These are phyloP conservation scores for Telmatochromis bifrenatus DNA, from an alignment of 2,113 vertebrate species.

Conservation along the genomic window DNA sequence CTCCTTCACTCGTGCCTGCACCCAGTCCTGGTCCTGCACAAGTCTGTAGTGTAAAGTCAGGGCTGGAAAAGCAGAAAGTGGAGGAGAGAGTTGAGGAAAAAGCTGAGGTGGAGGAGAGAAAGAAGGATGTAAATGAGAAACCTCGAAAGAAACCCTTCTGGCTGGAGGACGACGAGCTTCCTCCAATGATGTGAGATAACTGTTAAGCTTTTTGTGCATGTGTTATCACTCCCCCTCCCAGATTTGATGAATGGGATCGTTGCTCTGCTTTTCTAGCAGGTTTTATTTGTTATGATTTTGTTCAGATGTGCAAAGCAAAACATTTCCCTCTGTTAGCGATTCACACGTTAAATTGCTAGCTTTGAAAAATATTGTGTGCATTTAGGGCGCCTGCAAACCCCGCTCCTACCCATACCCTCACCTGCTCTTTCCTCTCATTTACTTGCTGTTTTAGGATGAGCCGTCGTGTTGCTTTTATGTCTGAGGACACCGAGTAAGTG, in stretches of 20 bases:
- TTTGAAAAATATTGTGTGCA: not conserved
- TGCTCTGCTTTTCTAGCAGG: not conserved
- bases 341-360: not conserved
- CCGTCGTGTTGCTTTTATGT: slow-evolving; percentile 85
- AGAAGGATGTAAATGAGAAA: slow-evolving; percentile 28
- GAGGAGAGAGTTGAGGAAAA: not conserved
- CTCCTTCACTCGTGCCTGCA: slow-evolving; percentile 41
- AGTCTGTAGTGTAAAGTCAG: slow-evolving; percentile 23
- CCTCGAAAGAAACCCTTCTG: slow-evolving; percentile 61
- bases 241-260: not conserved
- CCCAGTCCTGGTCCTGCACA: slow-evolving; percentile 57
- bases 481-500: slow-evolving; percentile 96
- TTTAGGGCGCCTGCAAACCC: not conserved
- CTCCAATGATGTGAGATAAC: slow-evolving; percentile 74
- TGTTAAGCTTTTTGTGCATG: slow-evolving; percentile 1
- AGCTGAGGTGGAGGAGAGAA: slow-evolving; percentile 22
- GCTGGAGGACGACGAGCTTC: slow-evolving; percentile 68
- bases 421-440: slow-evolving; percentile 8
- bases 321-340: not conserved
- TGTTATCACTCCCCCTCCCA: not conserved
- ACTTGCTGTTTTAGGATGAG: slow-evolving; percentile 87
- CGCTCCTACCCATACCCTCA: not conserved
- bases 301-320: not conserved
- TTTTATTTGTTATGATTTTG: not conserved
- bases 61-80: not conserved